These are phyloP conservation scores for Ammodramus savannarum DNA, from an alignment of 2,113 vertebrate species.

Conservation along the genomic window DNA sequence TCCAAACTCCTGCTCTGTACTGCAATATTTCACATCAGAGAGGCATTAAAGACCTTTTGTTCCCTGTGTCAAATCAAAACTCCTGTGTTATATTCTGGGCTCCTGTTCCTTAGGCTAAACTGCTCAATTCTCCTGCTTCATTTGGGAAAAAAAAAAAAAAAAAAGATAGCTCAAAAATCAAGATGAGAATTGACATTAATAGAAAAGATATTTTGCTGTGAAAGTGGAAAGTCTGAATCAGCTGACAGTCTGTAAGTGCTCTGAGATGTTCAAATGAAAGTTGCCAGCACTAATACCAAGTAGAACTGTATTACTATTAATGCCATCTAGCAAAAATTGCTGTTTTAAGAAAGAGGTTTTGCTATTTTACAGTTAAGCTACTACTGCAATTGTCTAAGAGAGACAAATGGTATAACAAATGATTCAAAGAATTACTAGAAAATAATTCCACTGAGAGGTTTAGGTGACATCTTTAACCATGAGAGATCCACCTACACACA, in stretches of 20 bases:
- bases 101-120: neutral
- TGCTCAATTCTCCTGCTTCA: neutral
- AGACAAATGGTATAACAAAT: slow-evolving; percentile 34
- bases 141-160: neutral
- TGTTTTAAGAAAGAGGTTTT: neutral
- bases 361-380: slow-evolving; percentile 15
- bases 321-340: neutral
- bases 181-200: neutral
- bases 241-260: neutral
- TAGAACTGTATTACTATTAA: neutral
- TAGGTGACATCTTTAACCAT: slow-evolving; percentile 12
- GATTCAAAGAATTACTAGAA: slow-evolving; percentile 25
- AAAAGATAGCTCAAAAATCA: neutral
- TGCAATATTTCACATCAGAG: neutral
- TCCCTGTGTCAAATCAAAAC: neutral
- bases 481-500: neutral
- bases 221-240: neutral
- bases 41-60: neutral
- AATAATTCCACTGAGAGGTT: neutral
- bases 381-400: neutral
- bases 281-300: neutral
- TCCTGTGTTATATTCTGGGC: neutral
- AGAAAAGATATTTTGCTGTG: neutral
- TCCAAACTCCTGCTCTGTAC: neutral
- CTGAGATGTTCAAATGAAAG: neutral